Evolutionary conservation across 2,888 invertebrate species (phyloP), one percentile per base, ranked within the genome.

Genomic region (Xiphydria camelus): DNA sequence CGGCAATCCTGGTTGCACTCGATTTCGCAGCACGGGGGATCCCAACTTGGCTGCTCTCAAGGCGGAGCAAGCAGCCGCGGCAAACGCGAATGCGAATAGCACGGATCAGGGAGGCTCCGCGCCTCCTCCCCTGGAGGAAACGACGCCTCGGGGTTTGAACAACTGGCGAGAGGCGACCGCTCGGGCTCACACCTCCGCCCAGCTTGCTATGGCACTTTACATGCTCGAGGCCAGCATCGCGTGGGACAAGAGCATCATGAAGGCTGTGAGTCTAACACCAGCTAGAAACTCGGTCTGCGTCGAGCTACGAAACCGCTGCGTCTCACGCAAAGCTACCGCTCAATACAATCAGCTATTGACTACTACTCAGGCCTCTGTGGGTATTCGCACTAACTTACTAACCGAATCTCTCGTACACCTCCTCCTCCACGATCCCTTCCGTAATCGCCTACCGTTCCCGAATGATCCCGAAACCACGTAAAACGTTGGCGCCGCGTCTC

Each of bases 211-310:
- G 86, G 88, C 91, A 61, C 81, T 94, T 46, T 89, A 92, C 66
- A 89, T 92, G 63, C 79, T 98, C 56, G 94, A 96, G 73, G 87
- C 89, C 2, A 90, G 89, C 71, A 92, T 98, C 63, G 95, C 96
- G 25, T 98, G 98, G 98, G 97, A 98, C 79, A 95, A 96, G 80
- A 95, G 95, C 79, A 92, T 96, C 70, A 96, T 98, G 96, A 95
- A 96, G 84, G 97, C 96, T 80, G 95, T 96, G 82, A 86, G 92
- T 88, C 73, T 64, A 63, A 68, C 66, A 61, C 64, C 68, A 70
- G 71, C 71, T 73, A 71, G 69, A 73, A 73, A 73, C 62, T 64
- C 70, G 60, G 61, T 67, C 67, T 68, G 69, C 71, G 66, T 70
- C 64, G 71, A 70, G 67, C 72, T 68, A 64, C 70, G 69, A 72